phyloP scores from a whole-genome alignment of 2,113 vertebrate species.

The human (Homo sapiens) region DNA sequence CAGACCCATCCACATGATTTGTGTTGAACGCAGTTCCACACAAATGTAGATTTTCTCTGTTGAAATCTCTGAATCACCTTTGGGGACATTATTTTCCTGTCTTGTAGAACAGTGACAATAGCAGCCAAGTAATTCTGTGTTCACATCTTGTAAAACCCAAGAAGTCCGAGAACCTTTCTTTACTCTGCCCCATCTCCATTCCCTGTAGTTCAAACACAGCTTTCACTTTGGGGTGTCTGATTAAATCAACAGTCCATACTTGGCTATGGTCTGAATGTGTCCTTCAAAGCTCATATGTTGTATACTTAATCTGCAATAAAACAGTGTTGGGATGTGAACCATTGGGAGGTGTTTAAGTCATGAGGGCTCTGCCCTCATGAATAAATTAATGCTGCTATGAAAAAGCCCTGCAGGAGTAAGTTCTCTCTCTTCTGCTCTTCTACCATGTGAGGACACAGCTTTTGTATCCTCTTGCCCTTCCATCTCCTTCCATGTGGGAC shows the following conservation, averaged over 20 bases:
- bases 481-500: background rate
- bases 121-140: background rate
- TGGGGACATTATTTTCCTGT: background rate
- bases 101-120: background rate
- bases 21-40: background rate
- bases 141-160: background rate
- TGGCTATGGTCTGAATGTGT: background rate
- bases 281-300: background rate
- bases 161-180: background rate
- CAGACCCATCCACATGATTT: background rate
- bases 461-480: background rate
- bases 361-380: background rate
- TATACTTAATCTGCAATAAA: background rate
- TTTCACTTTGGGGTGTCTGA: background rate
- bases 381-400: background rate
- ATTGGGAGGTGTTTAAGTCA: background rate
- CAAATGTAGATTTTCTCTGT: no score
- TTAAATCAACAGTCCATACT: background rate
- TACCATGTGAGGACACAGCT: background rate
- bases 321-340: background rate
- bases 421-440: background rate
- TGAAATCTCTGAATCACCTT: background rate
- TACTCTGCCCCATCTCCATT: background rate
- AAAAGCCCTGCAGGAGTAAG: background rate
- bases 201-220: background rate